A percentile compares a stretch with the other conserved stretches of the same genome.
These are phyloP conservation scores for Muntiacus reevesi DNA, from an alignment of 2,113 vertebrate species.

Conservation along the genomic window DNA sequence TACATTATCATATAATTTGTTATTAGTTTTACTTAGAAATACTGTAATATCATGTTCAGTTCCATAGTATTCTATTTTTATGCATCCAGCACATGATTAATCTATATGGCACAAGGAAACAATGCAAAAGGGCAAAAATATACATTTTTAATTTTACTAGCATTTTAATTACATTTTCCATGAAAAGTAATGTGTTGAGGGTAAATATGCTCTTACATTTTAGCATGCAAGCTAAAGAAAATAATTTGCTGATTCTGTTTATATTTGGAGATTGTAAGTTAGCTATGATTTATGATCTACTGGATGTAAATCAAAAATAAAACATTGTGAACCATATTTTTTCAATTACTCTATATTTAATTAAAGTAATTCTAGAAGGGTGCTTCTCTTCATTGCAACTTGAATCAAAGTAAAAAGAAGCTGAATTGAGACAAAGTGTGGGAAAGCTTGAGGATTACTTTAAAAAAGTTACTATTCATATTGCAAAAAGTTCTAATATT, in stretches of 20 bases:
- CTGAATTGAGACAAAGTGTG: neutral
- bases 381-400: neutral
- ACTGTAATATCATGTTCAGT: neutral
- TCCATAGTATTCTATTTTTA: neutral
- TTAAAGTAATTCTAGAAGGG: neutral
- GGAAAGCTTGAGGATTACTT: neutral
- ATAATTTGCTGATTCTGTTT: neutral
- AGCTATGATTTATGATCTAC: neutral
- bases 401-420: neutral
- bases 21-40: conserved; percentile 11
- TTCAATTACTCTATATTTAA: conserved; percentile 11
- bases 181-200: neutral
- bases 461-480: neutral
- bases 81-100: neutral
- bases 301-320: neutral
- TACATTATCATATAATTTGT: neutral
- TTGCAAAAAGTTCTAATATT: conserved; percentile 15
- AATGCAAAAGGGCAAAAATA: neutral
- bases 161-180: neutral
- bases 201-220: neutral
- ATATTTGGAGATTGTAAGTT: conserved; percentile 15
- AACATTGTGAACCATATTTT: neutral
- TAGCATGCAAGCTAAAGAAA: neutral
- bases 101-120: neutral
- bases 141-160: neutral